Evolutionary conservation across 2,888 invertebrate species (phyloP).

Genomic region (Cinara cedri): DNA sequence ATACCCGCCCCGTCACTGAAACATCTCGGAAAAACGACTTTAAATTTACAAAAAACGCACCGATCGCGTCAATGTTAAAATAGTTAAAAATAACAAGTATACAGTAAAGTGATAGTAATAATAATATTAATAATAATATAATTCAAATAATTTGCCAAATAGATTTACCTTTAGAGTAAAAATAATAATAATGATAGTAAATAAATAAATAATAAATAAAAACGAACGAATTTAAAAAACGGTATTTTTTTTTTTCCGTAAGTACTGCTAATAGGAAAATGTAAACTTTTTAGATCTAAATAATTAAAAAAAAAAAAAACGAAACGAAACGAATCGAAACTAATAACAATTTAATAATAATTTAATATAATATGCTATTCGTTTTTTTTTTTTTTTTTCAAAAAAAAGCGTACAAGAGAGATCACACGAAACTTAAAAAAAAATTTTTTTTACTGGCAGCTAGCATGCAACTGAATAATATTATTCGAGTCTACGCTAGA

Average conservation of each 20-base stretch:
- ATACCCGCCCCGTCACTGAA: too few relatives aligned
- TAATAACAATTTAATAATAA: constrained; percentile 25
- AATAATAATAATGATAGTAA: constrained; percentile 7
- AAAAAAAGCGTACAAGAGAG: constrained; percentile 25
- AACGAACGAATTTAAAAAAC: constrained; percentile 11
- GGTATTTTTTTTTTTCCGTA: constrained; percentile 1
- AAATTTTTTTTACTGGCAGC: constrained; percentile 44
- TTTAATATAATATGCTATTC: constrained; percentile 45
- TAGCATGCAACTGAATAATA: constrained; percentile 55
- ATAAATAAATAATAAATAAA: not conserved
- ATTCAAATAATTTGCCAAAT: constrained; percentile 15
- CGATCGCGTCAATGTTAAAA: not conserved
- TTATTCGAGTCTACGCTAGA: constrained; percentile 55
- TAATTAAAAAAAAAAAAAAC: too few relatives aligned
- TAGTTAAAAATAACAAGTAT: not conserved
- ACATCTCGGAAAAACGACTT: not conserved
- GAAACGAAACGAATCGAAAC: not conserved
- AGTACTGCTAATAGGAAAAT: constrained; percentile 52
- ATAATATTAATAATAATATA: constrained; percentile 8
- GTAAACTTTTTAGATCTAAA: constrained; percentile 41
- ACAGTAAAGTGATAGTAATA: not conserved
- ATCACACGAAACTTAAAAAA: constrained; percentile 55
- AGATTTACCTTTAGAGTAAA: constrained; percentile 42
- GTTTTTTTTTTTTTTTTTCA: not conserved
- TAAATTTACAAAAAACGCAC: not conserved